These are phyloP conservation scores for Cathartes aura DNA, from an alignment of 2,113 vertebrate species.

Conservation along the genomic window DNA sequence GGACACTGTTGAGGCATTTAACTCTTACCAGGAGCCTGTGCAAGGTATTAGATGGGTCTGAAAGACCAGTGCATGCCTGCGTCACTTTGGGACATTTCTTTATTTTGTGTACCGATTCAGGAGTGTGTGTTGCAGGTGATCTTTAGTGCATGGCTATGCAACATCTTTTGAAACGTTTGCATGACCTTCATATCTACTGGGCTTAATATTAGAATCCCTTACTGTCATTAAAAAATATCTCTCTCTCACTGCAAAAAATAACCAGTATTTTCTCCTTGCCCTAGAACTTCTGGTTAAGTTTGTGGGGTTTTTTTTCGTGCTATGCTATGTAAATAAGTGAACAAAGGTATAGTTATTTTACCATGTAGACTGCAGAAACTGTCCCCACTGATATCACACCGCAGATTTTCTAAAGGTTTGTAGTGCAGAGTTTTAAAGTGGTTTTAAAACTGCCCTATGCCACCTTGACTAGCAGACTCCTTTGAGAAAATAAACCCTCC, in stretches of 20 bases:
- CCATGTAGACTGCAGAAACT: neutral
- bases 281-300: neutral
- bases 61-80: accelerated
- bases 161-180: neutral
- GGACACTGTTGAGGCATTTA: neutral
- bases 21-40: neutral
- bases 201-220: neutral
- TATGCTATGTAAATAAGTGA: neutral
- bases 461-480: neutral
- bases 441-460: neutral
- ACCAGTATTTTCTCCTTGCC: neutral
- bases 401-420: neutral
- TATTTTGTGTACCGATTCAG: neutral
- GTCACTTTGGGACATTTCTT: neutral
- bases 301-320: accelerated
- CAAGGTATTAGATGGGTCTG: neutral
- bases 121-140: neutral
- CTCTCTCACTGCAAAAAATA: neutral
- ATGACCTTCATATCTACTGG: neutral
- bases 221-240: neutral
- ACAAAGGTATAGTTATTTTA: neutral
- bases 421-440: neutral
- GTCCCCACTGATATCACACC: too few species aligned
- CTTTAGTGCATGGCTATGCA: neutral
- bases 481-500: neutral